phyloP scores from a whole-genome alignment of 1,140 invertebrate genomes.

The Sitobion miscanthi region DNA sequence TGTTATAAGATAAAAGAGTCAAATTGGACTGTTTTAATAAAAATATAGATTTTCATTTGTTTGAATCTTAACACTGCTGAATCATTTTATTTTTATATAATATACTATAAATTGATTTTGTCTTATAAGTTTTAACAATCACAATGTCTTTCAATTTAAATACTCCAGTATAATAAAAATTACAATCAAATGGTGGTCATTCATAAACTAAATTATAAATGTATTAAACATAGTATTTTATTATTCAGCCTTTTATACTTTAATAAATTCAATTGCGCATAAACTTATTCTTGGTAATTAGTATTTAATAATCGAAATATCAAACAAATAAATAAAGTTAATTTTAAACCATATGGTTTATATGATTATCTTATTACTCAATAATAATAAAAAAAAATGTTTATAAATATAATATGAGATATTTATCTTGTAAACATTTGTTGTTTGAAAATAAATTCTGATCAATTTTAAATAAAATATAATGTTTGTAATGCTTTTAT shows the following conservation, averaged over 20 bases:
- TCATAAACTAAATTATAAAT: background rate
- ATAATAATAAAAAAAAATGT: no score
- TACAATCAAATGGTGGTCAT: background rate
- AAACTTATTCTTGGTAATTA: background rate
- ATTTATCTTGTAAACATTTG: background rate
- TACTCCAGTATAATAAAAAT: background rate
- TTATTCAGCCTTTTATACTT: background rate
- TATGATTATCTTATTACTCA: background rate
- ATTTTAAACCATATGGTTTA: background rate
- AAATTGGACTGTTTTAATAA: background rate
- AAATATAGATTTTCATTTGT: background rate
- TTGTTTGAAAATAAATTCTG: background rate
- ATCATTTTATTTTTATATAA: background rate
- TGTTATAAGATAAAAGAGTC: background rate
- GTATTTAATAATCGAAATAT: background rate
- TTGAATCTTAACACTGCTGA: background rate
- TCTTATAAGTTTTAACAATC: background rate
- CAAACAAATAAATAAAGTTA: background rate
- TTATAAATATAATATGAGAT: background rate
- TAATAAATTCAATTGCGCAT: background rate
- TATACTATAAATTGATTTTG: background rate
- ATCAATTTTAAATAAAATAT: background rate
- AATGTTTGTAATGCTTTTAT: background rate
- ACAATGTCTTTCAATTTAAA: background rate
- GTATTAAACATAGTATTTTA: background rate